A percentile compares a stretch with the other conserved stretches of the same genome.
Evolutionary conservation across 2,113 vertebrate genomes (phyloP).

Genomic region (Crotophaga sulcirostris): DNA sequence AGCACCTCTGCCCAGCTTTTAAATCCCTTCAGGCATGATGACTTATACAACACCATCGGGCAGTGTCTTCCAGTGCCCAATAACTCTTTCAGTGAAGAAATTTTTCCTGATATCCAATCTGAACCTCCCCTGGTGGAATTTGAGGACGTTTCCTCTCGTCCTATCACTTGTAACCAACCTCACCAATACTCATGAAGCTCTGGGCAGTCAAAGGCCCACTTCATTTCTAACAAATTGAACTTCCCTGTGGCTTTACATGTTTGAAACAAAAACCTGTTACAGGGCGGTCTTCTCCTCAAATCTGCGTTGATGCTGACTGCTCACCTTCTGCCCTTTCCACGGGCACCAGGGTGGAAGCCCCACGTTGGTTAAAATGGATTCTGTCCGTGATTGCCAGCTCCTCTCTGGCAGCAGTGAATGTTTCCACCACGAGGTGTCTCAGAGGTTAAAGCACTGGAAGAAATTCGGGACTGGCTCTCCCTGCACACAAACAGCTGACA

Average conservation of each 20-base stretch:
- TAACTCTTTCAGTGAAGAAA: too few species aligned
- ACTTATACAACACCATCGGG: too few species aligned
- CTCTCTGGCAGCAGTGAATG: slow-evolving; percentile 16
- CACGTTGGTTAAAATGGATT: slow-evolving; percentile 37
- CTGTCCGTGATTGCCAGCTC: background rate
- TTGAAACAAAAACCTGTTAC: background rate
- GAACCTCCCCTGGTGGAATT: too few species aligned
- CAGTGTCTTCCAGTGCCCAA: too few species aligned
- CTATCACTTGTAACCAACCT: too few species aligned
- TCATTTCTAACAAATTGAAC: background rate
- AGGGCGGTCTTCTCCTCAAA: fast-evolving
- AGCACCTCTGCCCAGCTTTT: too few species aligned
- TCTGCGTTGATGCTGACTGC: fast-evolving
- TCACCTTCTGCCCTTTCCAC: background rate
- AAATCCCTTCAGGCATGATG: too few species aligned
- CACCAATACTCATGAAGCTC: background rate
- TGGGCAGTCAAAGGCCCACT: background rate
- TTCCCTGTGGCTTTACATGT: background rate
- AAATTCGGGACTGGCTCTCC: background rate
- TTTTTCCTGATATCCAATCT: too few species aligned
- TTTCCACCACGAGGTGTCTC: slow-evolving; percentile 78
- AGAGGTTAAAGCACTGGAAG: slow-evolving; percentile 38
- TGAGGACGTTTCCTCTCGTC: too few species aligned
- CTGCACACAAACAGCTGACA: background rate
- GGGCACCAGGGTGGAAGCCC: background rate